A percentile compares a stretch with the other conserved stretches of the same genome.
Conservation (phyloP, 2,113 vertebrate genomes). For the Forbesichthys agassizii region DNA sequence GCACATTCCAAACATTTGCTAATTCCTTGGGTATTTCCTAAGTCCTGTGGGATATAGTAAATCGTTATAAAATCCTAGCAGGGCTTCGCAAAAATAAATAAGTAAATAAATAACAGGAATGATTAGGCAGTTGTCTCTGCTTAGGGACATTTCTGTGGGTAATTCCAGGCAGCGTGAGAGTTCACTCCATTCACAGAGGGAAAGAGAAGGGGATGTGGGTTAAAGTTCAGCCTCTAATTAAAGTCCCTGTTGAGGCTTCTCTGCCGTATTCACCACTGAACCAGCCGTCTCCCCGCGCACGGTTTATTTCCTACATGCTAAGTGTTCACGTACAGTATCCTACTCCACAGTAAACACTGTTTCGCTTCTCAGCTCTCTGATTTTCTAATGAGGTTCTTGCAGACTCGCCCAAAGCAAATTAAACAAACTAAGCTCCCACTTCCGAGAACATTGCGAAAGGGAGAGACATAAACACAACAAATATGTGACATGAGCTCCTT, state of each 20-base stretch:
- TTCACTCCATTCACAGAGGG: slow-evolving; percentile 31
- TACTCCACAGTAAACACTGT: slow-evolving; percentile 41
- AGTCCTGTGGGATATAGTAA: slow-evolving; percentile 52
- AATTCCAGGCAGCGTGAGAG: slow-evolving; percentile 46
- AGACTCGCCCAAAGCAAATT: slow-evolving; percentile 56
- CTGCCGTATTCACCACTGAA: slow-evolving; percentile 53
- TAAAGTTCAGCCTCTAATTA: slow-evolving; percentile 73
- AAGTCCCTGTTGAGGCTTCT: slow-evolving; percentile 57
- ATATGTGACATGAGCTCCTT: slow-evolving; percentile 27
- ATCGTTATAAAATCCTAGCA: slow-evolving; percentile 41
- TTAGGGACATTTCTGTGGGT: slow-evolving; percentile 56
- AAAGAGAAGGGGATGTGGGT: slow-evolving; percentile 58
- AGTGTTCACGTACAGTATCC: slow-evolving; percentile 38
- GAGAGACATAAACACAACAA: slow-evolving; percentile 5
- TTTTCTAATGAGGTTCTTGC: slow-evolving; percentile 62
- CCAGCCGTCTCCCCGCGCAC: slow-evolving; percentile 41
- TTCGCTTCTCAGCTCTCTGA: slow-evolving; percentile 39
- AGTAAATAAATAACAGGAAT: slow-evolving; percentile 33
- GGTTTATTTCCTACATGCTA: slow-evolving; percentile 52
- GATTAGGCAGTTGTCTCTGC: slow-evolving; percentile 53
- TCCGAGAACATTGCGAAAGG: slow-evolving; percentile 14
- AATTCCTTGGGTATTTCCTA: slow-evolving; percentile 42
- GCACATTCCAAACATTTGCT: slow-evolving; percentile 57
- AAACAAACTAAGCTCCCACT: slow-evolving; percentile 64
- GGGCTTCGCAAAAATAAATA: slow-evolving; percentile 28